phyloP scores from a whole-genome alignment of 1,140 invertebrate species.

The Marisa cornuarietis region DNA sequence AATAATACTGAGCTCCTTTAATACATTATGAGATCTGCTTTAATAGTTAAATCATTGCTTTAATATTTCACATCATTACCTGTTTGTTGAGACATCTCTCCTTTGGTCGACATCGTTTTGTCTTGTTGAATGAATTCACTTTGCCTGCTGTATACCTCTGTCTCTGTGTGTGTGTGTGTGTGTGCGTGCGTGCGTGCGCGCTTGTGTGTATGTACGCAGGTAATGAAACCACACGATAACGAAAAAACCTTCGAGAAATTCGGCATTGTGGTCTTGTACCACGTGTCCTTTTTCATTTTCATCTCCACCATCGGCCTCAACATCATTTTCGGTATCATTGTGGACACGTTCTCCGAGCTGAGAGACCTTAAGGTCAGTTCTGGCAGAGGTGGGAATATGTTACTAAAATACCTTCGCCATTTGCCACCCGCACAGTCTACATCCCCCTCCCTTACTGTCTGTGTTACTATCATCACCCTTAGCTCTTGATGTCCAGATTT shows the following conservation, averaged over 20 bases:
- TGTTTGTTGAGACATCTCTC: too few species aligned
- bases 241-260: slow-evolving; percentile 59
- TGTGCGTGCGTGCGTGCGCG: too few species aligned
- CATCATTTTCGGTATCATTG: slow-evolving; percentile 67
- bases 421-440: too few species aligned
- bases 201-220: slow-evolving; percentile 31
- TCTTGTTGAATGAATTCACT: background rate
- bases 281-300: slow-evolving; percentile 66
- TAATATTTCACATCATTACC: too few species aligned
- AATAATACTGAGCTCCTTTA: too few species aligned
- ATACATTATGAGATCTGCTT: too few species aligned
- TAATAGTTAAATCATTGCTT: too few species aligned
- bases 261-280: slow-evolving; percentile 58
- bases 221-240: slow-evolving; percentile 49
- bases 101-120: background rate
- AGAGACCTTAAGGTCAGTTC: slow-evolving; percentile 62
- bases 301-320: slow-evolving; percentile 67
- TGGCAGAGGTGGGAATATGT: background rate
- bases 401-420: too few species aligned
- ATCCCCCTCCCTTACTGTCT: too few species aligned
- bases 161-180: background rate
- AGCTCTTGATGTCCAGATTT: too few species aligned
- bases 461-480: too few species aligned
- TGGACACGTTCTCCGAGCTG: slow-evolving; percentile 66
- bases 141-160: slow-evolving; percentile 34